These are phyloP conservation scores for Andrena haemorrhoa DNA, from an alignment of 2,888 invertebrate genomes.

Conservation along the genomic window DNA sequence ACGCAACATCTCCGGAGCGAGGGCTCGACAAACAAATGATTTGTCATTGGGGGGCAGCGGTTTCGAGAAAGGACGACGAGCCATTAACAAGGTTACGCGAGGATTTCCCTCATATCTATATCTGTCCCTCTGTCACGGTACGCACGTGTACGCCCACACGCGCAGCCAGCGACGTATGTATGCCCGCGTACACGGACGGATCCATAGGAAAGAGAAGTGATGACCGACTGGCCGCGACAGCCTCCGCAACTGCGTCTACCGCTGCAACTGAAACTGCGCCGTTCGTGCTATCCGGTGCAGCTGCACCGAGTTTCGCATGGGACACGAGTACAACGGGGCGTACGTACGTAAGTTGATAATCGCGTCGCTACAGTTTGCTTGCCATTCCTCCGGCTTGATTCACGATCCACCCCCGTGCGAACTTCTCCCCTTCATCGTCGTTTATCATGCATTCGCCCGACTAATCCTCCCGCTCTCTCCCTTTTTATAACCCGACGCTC, in stretches of 20 bases:
- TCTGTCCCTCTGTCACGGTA: conserved; percentile 8
- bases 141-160: not conserved
- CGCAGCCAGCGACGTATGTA: not conserved
- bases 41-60: conserved; percentile 7
- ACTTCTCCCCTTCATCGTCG: not conserved
- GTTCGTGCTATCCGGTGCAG: conserved; percentile 30
- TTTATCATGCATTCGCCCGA: conserved; percentile 2
- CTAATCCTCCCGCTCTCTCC: not conserved
- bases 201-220: conserved; percentile 26
- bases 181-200: not conserved
- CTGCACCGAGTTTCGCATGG: conserved; percentile 14
- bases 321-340: not conserved
- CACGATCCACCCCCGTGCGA: conserved; percentile 7
- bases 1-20: not conserved
- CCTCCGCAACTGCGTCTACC: conserved; percentile 30
- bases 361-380: conserved; percentile 1
- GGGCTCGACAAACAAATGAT: conserved; percentile 11
- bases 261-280: conserved; percentile 42
- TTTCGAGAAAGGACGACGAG: conserved; percentile 43
- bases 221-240: conserved; percentile 58
- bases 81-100: conserved; percentile 50
- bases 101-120: conserved; percentile 13
- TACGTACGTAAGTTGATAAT: conserved; percentile 24
- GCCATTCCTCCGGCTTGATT: conserved; percentile 14
- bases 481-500: not conserved